Percentiles rank a stretch among this genome's conserved stretches.
Conservation (phyloP, 1,140 invertebrate species). For the Akabosia matsudoensis region DNA sequence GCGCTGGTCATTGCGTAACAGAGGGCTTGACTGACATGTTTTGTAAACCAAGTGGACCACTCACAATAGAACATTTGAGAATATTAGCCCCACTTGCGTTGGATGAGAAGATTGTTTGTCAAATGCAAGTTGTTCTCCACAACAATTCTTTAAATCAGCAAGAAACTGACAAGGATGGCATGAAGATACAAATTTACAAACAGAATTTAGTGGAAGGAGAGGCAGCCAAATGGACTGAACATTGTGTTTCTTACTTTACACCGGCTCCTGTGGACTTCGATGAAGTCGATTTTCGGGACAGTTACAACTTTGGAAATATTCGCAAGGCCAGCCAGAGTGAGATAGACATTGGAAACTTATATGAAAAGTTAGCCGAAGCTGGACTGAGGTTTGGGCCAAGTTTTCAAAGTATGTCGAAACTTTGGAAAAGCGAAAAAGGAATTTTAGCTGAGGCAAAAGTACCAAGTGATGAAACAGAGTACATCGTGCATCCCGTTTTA, state of each 20-base stretch:
- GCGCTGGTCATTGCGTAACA: neutral
- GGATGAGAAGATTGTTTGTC: neutral
- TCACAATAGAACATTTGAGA: constrained; percentile 27
- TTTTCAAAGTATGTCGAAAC: constrained; percentile 27
- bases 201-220: neutral
- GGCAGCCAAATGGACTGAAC: neutral
- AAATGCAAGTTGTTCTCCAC: neutral
- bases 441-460: neutral
- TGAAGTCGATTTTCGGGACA: neutral
- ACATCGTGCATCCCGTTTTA: constrained; percentile 36
- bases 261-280: neutral
- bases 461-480: neutral
- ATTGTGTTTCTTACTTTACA: neutral
- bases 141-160: neutral
- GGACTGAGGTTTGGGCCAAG: constrained; percentile 34
- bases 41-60: neutral
- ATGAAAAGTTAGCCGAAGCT: neutral
- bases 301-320: neutral
- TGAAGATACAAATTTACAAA: neutral
- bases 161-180: neutral
- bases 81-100: constrained; percentile 29
- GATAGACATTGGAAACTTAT: neutral
- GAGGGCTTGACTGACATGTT: neutral
- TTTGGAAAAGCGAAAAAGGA: constrained; percentile 23
- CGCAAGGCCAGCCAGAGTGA: neutral